phyloP scores from a whole-genome alignment of 2,888 invertebrate genomes.

The Cheilosia urbana region DNA sequence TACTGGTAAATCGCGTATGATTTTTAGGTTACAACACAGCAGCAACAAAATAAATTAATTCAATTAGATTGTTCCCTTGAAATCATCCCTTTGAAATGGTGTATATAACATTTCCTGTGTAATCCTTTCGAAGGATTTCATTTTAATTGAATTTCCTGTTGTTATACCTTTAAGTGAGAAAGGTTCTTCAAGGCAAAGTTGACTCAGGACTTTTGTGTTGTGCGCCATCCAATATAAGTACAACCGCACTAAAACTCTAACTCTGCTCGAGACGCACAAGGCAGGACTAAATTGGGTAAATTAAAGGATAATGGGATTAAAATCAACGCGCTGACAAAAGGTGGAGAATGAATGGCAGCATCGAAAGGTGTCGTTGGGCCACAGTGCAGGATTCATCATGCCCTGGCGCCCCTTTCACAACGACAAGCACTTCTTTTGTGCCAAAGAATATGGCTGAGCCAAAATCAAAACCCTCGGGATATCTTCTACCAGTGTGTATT shows the following conservation, averaged over 20 bases:
- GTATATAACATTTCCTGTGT: conserved; percentile 52
- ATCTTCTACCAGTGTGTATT: conserved; percentile 59
- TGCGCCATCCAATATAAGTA: conserved; percentile 30
- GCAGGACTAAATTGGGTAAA: conserved; percentile 55
- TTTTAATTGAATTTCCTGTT: conserved; percentile 71
- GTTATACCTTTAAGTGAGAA: conserved; percentile 15
- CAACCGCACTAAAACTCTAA: conserved; percentile 12
- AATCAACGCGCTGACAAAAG: conserved; percentile 60
- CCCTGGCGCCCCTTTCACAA: background rate
- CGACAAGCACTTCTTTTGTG: background rate
- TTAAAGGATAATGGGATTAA: conserved; percentile 72
- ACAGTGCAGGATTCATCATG: conserved; percentile 25
- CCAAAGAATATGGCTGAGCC: background rate
- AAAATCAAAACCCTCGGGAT: conserved; percentile 35
- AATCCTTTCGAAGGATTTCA: conserved; percentile 68
- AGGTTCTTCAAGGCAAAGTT: conserved; percentile 34
- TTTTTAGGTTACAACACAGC: conserved; percentile 30
- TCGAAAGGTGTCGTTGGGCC: conserved; percentile 25
- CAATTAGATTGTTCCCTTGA: conserved; percentile 33
- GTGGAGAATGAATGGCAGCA: conserved; percentile 6
- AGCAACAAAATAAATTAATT: conserved; percentile 47
- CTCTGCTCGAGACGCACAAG: background rate
- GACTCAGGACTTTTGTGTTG: conserved; percentile 31
- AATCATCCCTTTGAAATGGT: conserved; percentile 53
- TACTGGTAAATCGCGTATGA: conserved; percentile 42